phyloP scores from a whole-genome alignment of 2,797 vertebrate species.

The Epinephelus malabaricus region DNA sequence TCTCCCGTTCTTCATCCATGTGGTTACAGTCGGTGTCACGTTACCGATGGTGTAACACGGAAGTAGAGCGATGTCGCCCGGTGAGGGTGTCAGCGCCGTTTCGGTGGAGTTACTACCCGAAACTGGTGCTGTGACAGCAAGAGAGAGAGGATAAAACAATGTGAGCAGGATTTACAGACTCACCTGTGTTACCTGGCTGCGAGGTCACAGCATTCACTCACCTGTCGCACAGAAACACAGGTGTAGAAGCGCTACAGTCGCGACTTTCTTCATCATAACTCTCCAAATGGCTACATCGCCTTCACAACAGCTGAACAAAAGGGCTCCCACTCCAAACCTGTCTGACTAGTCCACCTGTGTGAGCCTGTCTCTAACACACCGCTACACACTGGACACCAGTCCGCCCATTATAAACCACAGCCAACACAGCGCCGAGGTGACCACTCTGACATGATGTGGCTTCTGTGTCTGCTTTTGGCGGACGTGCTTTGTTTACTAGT shows the following conservation, averaged over 20 bases:
- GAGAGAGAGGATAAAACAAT: not conserved
- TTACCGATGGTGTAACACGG: constrained; percentile 78
- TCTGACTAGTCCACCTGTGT: constrained; percentile 63
- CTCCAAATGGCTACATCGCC: constrained; percentile 62
- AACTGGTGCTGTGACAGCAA: constrained; percentile 36
- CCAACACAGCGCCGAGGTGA: not conserved
- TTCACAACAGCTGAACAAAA: constrained; percentile 32
- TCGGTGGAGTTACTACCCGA: constrained; percentile 40
- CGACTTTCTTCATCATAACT: constrained; percentile 64
- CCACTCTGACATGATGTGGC: constrained; percentile 14
- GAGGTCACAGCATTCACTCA: constrained; percentile 49
- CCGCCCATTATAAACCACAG: constrained; percentile 39
- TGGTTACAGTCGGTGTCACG: constrained; percentile 58
- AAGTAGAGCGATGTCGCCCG: constrained; percentile 77
- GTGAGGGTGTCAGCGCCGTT: constrained; percentile 32
- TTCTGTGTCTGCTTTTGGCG: not conserved
- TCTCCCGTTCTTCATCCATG: constrained; percentile 84
- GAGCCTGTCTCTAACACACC: not conserved
- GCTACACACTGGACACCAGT: not conserved
- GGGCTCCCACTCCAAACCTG: constrained; percentile 44
- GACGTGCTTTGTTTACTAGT: constrained; percentile 62
- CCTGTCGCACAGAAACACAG: constrained; percentile 65
- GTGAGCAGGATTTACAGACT: not conserved
- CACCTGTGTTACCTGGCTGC: constrained; percentile 32
- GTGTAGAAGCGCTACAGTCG: constrained; percentile 53